Percentiles rank a stretch among this genome's conserved stretches.
These are phyloP conservation scores for Agrochola lychnidis DNA, from an alignment of 2,888 invertebrate genomes.

Conservation along the genomic window DNA sequence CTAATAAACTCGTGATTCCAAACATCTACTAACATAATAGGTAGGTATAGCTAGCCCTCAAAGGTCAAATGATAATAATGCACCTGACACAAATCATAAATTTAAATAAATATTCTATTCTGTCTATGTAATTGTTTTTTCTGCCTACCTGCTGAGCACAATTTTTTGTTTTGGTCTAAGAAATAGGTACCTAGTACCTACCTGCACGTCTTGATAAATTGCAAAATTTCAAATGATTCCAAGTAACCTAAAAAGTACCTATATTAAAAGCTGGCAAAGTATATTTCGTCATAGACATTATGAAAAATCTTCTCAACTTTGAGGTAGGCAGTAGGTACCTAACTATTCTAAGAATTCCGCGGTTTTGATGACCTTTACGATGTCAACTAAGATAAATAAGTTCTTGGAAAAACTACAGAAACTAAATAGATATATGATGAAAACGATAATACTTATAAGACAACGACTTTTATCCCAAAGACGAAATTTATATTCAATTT, in stretches of 20 bases:
- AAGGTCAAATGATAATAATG: constrained; percentile 5
- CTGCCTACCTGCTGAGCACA: not conserved
- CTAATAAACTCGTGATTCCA: not conserved
- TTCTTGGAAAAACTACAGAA: not conserved
- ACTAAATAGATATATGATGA: not conserved
- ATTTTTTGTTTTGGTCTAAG: not conserved
- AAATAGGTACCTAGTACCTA: no score
- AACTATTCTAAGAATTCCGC: not conserved
- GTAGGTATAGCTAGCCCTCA: not conserved
- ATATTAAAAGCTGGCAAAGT: not conserved
- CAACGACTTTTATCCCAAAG: not conserved
- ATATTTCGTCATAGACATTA: not conserved
- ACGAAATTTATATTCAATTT: not conserved
- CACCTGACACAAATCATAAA: not conserved
- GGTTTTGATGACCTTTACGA: not conserved
- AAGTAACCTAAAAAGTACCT: not conserved
- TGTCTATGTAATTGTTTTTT: no score
- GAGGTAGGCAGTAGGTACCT: no score
- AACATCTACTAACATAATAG: not conserved
- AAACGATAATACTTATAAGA: not conserved
- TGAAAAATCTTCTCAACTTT: not conserved
- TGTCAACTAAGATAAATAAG: not conserved
- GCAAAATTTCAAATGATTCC: not conserved
- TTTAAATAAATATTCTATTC: not conserved
- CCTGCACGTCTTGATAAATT: not conserved